Percentiles rank a stretch among this genome's conserved stretches.
phyloP scores from a whole-genome alignment of 2,888 invertebrate species.

The Harpagoxenus sublaevis region DNA sequence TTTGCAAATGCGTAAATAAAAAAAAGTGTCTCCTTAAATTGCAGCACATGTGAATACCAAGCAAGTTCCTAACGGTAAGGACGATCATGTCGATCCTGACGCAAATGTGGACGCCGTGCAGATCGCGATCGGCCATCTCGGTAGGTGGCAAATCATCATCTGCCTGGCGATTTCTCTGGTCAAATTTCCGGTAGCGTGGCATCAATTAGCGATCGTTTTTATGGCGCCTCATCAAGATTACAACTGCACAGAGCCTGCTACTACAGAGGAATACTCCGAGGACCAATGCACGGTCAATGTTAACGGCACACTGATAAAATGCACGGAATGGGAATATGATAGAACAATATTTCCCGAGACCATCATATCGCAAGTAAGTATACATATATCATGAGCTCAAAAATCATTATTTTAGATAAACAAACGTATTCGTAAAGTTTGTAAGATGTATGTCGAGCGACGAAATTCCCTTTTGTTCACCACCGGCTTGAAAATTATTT shows the following conservation, averaged over 20 bases:
- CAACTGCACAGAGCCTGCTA: slow-evolving; percentile 86
- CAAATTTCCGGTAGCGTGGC: slow-evolving; percentile 94
- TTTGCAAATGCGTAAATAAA: background rate
- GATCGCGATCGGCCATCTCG: slow-evolving; percentile 91
- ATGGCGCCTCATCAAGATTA: slow-evolving; percentile 90
- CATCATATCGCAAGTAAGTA: slow-evolving; percentile 88
- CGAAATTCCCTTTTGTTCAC: slow-evolving; percentile 6
- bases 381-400: background rate
- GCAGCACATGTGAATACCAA: slow-evolving; percentile 80
- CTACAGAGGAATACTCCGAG: slow-evolving; percentile 64
- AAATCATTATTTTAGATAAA: background rate
- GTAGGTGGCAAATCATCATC: slow-evolving; percentile 92
- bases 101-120: slow-evolving; percentile 89
- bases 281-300: slow-evolving; percentile 82
- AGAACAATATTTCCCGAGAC: slow-evolving; percentile 90
- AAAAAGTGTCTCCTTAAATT: slow-evolving; percentile 43
- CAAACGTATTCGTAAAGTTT: background rate
- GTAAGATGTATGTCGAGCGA: slow-evolving; percentile 16
- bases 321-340: slow-evolving; percentile 89
- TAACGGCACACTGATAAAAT: slow-evolving; percentile 87
- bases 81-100: slow-evolving; percentile 70
- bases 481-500: background rate
- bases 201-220: slow-evolving; percentile 93
- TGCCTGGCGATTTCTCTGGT: slow-evolving; percentile 90
- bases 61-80: slow-evolving; percentile 74